Percentiles rank a stretch among this genome's conserved stretches.
Evolutionary conservation across 2,113 vertebrate genomes (phyloP).

Genomic region (Herpailurus yagouaroundi): DNA sequence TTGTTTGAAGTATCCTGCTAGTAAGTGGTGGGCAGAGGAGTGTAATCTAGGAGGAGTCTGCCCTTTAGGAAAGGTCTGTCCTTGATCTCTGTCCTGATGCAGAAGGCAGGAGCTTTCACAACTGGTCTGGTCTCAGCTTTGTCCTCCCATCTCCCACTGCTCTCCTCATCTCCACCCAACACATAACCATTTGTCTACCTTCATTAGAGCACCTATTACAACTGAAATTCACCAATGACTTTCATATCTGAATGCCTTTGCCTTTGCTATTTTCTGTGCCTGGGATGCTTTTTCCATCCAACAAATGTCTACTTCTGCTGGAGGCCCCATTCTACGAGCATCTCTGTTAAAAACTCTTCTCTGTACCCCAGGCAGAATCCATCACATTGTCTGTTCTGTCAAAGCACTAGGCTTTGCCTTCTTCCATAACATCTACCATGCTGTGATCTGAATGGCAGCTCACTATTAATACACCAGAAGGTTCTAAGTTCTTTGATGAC

Average conservation of each 20-base stretch:
- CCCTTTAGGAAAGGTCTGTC: not conserved
- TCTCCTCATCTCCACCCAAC: not conserved
- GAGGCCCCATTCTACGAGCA: not conserved
- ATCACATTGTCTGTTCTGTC: not conserved
- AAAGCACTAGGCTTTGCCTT: not conserved
- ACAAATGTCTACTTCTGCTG: not conserved
- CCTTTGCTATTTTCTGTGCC: constrained; percentile 5
- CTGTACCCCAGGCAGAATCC: constrained; percentile 28
- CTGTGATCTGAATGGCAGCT: constrained; percentile 46
- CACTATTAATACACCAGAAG: not conserved
- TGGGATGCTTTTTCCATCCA: not conserved
- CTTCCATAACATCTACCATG: constrained; percentile 23
- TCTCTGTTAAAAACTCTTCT: constrained; percentile 7
- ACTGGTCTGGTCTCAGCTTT: not conserved
- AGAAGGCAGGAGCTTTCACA: not conserved
- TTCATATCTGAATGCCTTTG: not conserved
- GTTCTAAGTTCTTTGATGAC: not conserved
- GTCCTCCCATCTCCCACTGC: no score
- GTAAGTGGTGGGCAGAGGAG: not conserved
- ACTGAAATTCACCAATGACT: not conserved
- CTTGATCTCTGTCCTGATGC: not conserved
- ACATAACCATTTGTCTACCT: not conserved
- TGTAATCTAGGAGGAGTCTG: not conserved
- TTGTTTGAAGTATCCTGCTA: not conserved
- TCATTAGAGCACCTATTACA: not conserved